Conservation (phyloP, 1,140 invertebrate species). For the Drosophila nikananu region DNA sequence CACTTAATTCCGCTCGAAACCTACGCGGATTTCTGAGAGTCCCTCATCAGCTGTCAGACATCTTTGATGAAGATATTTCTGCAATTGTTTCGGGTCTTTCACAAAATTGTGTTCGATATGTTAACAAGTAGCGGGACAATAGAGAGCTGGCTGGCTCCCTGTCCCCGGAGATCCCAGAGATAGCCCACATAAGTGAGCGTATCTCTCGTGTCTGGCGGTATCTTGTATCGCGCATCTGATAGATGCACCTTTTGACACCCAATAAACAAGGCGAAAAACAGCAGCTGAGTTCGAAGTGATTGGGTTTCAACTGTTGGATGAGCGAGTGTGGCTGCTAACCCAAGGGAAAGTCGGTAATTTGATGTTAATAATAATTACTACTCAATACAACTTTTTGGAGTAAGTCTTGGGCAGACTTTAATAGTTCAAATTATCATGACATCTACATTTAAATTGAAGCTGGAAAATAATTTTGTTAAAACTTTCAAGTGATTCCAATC, state of each 20-base stretch:
- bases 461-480: no score
- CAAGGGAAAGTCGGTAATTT: not conserved
- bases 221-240: conserved; percentile 38
- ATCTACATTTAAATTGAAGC: not conserved
- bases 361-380: not conserved
- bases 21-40: conserved; percentile 18
- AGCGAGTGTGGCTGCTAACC: not conserved
- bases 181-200: conserved; percentile 64
- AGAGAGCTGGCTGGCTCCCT: conserved; percentile 15
- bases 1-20: conserved; percentile 50
- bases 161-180: conserved; percentile 37
- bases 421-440: no score
- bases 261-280: conserved; percentile 44
- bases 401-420: no score
- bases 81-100: conserved; percentile 28
- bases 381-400: not conserved
- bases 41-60: conserved; percentile 75
- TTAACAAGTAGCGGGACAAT: conserved; percentile 62
- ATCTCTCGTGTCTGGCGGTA: conserved; percentile 24
- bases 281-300: conserved; percentile 30
- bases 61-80: conserved; percentile 54
- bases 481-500: no score
- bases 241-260: conserved; percentile 53
- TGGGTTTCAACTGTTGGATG: not conserved
- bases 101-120: conserved; percentile 60